Percentiles rank a stretch among this genome's conserved stretches.
phyloP scores from a whole-genome alignment of 2,797 vertebrate genomes.

The Peromyscus nudipes region DNA sequence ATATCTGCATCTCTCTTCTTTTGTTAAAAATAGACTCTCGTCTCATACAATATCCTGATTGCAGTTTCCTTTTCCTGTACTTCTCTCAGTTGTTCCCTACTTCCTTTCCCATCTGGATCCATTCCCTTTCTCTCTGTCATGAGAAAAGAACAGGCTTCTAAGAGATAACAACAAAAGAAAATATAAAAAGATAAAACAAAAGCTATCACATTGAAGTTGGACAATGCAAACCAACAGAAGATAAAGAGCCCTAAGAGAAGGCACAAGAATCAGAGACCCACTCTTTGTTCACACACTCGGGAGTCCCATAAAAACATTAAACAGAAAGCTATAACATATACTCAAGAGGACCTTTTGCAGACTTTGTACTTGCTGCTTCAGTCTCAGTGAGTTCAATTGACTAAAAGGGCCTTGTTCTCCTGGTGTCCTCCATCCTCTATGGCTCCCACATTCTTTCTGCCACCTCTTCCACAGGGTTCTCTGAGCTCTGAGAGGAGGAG shows the following conservation, averaged over 20 bases:
- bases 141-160: neutral
- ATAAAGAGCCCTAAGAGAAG: neutral
- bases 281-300: neutral
- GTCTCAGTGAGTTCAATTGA: neutral
- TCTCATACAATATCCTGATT: neutral
- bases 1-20: neutral
- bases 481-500: neutral
- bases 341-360: neutral
- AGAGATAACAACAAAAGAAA: neutral
- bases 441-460: neutral
- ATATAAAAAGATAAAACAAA: neutral
- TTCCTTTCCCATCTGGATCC: neutral
- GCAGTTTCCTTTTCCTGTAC: neutral
- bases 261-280: neutral
- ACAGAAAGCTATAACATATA: neutral
- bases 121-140: neutral
- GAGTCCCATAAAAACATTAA: too few species aligned
- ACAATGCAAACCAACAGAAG: neutral
- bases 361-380: neutral
- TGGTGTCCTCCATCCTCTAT: neutral
- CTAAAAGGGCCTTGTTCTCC: neutral
- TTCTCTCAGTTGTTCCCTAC: neutral
- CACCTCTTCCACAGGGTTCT: neutral
- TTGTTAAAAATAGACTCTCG: neutral
- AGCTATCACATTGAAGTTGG: neutral